Evolutionary conservation across 2,797 vertebrate genomes (phyloP).

Genomic region (Merluccius polli): DNA sequence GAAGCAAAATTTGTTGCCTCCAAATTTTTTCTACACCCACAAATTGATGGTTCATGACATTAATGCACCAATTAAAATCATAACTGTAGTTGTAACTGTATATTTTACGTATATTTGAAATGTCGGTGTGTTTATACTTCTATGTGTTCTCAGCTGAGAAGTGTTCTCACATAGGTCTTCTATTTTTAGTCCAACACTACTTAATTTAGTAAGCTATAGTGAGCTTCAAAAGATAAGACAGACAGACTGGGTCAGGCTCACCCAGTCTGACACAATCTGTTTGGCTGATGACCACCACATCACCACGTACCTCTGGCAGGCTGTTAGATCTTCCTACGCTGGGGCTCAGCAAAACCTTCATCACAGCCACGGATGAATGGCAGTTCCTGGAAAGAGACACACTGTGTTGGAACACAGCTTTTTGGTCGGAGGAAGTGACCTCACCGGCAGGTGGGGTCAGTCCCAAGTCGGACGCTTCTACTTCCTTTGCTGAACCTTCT

Average conservation of each 20-base stretch:
- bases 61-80: not conserved
- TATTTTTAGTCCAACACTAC: not conserved
- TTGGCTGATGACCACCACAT: not conserved
- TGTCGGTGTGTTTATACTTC: not conserved
- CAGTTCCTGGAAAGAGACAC: constrained; percentile 60
- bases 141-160: not conserved
- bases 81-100: not conserved
- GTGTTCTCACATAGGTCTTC: not conserved
- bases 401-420: not conserved
- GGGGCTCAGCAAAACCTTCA: constrained; percentile 79
- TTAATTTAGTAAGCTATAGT: not conserved
- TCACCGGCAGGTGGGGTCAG: constrained; percentile 4
- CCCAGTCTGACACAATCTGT: not conserved
- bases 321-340: constrained; percentile 75
- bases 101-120: not conserved
- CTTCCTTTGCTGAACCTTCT: not conserved
- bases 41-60: not conserved
- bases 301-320: constrained; percentile 74
- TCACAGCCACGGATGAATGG: constrained; percentile 75
- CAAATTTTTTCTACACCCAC: not conserved
- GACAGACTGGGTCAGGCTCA: not conserved
- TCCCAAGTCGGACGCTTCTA: not conserved
- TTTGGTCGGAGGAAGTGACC: not conserved
- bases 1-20: too few species aligned
- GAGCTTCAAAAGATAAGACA: not conserved